Base-by-base conservation (phyloP, 2,113 vertebrate species). In the Xenopus laevis region DNA sequence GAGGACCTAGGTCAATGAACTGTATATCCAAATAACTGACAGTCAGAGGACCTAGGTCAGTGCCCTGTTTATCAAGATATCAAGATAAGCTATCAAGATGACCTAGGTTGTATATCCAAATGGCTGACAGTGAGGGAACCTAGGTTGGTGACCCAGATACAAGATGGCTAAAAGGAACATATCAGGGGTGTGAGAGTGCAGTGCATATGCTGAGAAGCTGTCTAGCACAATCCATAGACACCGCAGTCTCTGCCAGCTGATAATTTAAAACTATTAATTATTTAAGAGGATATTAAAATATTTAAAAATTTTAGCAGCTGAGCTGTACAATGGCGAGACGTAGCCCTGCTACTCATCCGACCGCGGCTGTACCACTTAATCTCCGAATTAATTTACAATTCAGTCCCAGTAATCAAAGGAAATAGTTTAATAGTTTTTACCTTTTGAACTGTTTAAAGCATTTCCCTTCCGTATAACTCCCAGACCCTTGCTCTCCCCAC, bases 361-460 rank as follows among this genome's bases (percentile, higher is more conserved):
- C 79, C 82, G 75, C 81, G 68, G 79, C 83, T 86, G 86, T 84
- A 84, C 85, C 79, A 78, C 83, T 85, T 86, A 87, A 84, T 82
- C 81, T 83, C 82, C 84, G 80, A 83, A 80, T 72, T 89, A 82
- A 87, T 71, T 84, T 83, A 79, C 77, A 62, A 44, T 80, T 83
- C 81, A 78, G 53, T 16, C 12, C 78, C 65, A 79, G 70, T 80
- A 84, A 80, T 6, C 2, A 81, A 76, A 84, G 76, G 58, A 82
- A 83, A 68, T 82, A 60, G 55, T 40, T 83, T 80, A 83, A 68
- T 82, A 60, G 55, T 40, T 83, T 80, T 68, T 82, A 65, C 75
- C 13, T 27, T 53, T 79, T 79, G 75, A 82, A 87, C 83, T 80
- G 81, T 88, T 81, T 85, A 86, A 80, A 61, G 65, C 44, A 62